Base-by-base conservation (phyloP, 37 sponge, comb jelly and placozoan species). In the Bolinopsis microptera region DNA sequence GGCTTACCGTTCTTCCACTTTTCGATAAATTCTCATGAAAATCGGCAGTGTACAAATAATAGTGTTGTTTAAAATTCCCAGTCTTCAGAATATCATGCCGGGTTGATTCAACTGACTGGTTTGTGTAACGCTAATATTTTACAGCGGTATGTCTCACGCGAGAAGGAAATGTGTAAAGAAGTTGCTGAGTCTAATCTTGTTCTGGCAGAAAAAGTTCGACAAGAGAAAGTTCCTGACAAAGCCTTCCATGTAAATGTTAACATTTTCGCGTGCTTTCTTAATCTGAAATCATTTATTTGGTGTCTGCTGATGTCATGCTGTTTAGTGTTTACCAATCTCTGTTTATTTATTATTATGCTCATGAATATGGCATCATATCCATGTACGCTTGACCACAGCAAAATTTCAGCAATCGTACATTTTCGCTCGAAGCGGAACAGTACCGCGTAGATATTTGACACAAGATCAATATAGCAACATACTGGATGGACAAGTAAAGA, bases 351-450 rank as follows among this genome's bases (percentile, higher is more conserved):
- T 83, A 38, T n/a, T n/a, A n/a, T n/a, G n/a, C n/a, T n/a, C n/a
- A n/a, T n/a, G n/a, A n/a, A n/a, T n/a, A n/a, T n/a, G n/a, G n/a
- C n/a, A n/a, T n/a, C n/a, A n/a, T n/a, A n/a, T n/a, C n/a, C n/a
- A n/a, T n/a, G n/a, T n/a, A n/a, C n/a, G n/a, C n/a, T n/a, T n/a
- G n/a, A n/a, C n/a, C n/a, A n/a, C n/a, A n/a, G n/a, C n/a, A n/a
- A n/a, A n/a, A 67, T 26, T 92, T 32, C 93, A 97, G 95, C 94
- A 94, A 23, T 95, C 96, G 28, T 96, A 95, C 74, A 93, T 97
- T 69, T 96, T 97, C 72, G 93, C 95, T 3, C 82, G 93, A 21
- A 95, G 96, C 82, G 25, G 83, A 1, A 13, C 80, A 2, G 36
- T 77, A 32, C 67, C 93, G 26, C 95, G 95, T 39, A 95, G 95